Conservation (phyloP, 1,140 invertebrate genomes). For the Armadillidium nasatum region DNA sequence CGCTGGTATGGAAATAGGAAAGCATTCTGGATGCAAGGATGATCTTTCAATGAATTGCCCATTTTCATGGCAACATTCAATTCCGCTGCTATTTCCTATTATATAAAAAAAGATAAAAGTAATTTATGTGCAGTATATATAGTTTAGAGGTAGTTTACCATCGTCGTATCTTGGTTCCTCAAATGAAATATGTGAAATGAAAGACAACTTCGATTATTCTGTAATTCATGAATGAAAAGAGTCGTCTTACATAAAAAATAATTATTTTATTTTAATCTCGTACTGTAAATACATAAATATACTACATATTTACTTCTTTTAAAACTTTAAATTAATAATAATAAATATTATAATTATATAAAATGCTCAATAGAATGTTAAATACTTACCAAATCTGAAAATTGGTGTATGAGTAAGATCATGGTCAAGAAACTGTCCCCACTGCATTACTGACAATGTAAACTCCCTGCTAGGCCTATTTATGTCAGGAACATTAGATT, state of each 20-base stretch:
- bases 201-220: too few species aligned
- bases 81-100: conserved; percentile 38
- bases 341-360: too few species aligned
- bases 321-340: too few species aligned
- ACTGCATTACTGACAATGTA: conserved; percentile 75
- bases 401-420: conserved; percentile 44
- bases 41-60: conserved; percentile 22
- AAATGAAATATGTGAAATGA: too few species aligned
- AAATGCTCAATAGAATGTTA: neutral
- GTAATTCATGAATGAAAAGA: too few species aligned
- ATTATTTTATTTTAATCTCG: too few species aligned
- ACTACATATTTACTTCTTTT: too few species aligned
- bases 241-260: too few species aligned
- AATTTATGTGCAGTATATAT: neutral
- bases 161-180: too few species aligned
- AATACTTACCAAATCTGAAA: conserved; percentile 36
- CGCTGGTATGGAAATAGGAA: conserved; percentile 62
- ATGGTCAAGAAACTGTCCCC: conserved; percentile 77
- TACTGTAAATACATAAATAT: too few species aligned
- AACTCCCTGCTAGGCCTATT: conserved; percentile 62
- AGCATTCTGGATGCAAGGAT: conserved; percentile 69
- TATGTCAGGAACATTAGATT: conserved; percentile 63
- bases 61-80: conserved; percentile 33
- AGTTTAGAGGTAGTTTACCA: too few species aligned
- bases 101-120: too few species aligned